Evolutionary conservation across 2,888 invertebrate genomes (phyloP).

Genomic region (Microplitis manilae): DNA sequence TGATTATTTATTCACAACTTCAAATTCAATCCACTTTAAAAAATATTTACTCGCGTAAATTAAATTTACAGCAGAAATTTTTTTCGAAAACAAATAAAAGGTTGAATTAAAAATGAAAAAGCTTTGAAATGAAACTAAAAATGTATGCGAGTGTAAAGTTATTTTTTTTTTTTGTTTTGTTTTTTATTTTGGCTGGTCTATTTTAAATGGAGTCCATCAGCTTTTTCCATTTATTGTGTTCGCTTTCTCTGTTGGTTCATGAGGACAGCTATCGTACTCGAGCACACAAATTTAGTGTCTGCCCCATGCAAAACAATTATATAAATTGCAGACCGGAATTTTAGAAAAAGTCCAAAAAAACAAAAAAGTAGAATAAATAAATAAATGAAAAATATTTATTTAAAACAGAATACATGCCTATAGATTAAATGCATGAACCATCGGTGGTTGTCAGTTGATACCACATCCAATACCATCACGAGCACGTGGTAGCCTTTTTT

Average conservation of each 20-base stretch:
- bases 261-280: slow-evolving; percentile 53
- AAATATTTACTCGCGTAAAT: too few relatives aligned
- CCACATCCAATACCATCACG: neutral
- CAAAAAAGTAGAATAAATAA: slow-evolving; percentile 40
- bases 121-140: slow-evolving; percentile 5
- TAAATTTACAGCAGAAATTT: neutral
- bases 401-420: slow-evolving; percentile 58
- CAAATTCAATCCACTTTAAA: too few relatives aligned
- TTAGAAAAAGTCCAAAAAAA: slow-evolving; percentile 64
- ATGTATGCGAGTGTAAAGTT: slow-evolving; percentile 31
- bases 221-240: slow-evolving; percentile 33
- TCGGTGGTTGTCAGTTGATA: slow-evolving; percentile 26
- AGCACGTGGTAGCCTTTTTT: neutral
- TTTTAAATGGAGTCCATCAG: slow-evolving; percentile 59
- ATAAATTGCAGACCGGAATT: slow-evolving; percentile 68
- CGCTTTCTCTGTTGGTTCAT: slow-evolving; percentile 49
- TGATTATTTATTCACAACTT: too few relatives aligned
- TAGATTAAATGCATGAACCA: slow-evolving; percentile 1
- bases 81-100: neutral
- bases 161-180: neutral
- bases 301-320: slow-evolving; percentile 70
- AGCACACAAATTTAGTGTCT: slow-evolving; percentile 64
- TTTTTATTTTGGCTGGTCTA: slow-evolving; percentile 51
- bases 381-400: slow-evolving; percentile 57
- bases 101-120: slow-evolving; percentile 1